Conservation (phyloP, 1,140 invertebrate genomes). For the Cyphomyrmex costatus region DNA sequence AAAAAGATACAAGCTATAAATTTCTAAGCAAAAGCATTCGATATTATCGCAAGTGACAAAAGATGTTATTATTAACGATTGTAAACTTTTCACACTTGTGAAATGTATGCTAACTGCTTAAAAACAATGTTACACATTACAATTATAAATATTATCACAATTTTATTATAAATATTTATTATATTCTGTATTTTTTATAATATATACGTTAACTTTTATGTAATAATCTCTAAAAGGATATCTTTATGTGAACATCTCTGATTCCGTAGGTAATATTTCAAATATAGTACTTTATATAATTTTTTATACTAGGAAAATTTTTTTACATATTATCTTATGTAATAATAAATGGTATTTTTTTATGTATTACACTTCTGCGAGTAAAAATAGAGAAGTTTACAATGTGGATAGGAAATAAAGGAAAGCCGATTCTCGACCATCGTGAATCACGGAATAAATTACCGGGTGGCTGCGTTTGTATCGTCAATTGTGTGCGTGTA, state of each 20-base stretch:
- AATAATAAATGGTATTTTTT: slow-evolving; percentile 10
- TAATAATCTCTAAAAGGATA: not conserved
- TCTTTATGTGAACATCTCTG: not conserved
- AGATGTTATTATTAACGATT: slow-evolving; percentile 29
- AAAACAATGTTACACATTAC: slow-evolving; percentile 6
- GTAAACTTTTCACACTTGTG: not conserved
- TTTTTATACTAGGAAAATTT: not conserved
- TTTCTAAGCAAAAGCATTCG: not conserved
- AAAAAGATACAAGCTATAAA: slow-evolving; percentile 4
- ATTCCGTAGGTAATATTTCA: not conserved
- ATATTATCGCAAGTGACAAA: slow-evolving; percentile 22
- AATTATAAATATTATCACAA: slow-evolving; percentile 8
- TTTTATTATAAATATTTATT: not conserved
- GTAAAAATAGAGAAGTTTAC: slow-evolving; percentile 4
- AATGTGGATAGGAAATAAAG: slow-evolving; percentile 37
- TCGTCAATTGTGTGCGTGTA: slow-evolving; percentile 51
- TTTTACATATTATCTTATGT: not conserved
- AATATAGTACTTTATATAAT: slow-evolving; percentile 17
- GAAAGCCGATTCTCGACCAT: slow-evolving; percentile 8
- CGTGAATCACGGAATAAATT: slow-evolving; percentile 59
- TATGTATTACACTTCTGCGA: not conserved
- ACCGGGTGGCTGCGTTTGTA: slow-evolving; percentile 41
- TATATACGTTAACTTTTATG: not conserved
- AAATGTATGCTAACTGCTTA: not conserved
- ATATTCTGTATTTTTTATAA: not conserved